Base-by-base conservation (phyloP, 2,888 invertebrate genomes). In the Dinocampus coccinellae region DNA sequence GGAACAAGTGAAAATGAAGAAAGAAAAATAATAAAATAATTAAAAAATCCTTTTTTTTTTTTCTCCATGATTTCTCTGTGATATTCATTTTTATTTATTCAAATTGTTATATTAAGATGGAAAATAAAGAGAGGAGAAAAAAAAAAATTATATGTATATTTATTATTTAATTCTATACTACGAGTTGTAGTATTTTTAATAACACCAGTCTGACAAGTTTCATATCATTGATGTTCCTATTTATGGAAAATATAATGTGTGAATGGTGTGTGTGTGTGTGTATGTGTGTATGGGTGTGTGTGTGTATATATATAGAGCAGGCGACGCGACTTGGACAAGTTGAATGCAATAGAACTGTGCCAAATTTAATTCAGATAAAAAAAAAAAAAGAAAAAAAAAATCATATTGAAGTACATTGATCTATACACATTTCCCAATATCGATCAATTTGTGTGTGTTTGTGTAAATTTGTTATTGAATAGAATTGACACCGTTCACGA, bases 211-310 rank as follows among this genome's bases (percentile, higher is more conserved):
- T 71, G 72, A 75, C 75, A 80, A 82, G 77, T 84, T 82, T 83
- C 81, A 71, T 82, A 84, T 84, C 84, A 81, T 80, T 76, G 81
- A 83, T 85, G 83, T 82, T 75, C 83, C 83, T 82, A 82, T 83
- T 85, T 82, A 72, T 74, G 72, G 69, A 64, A 13, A 39, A 77
- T 77, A 83, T 77, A 82, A 82, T 82, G 77, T n/a, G n/a, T 72
- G 66, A 73, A 73, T 73, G 75, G 63, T 81, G 79, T 80, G 75
- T 78, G 79, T 79, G 79, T 79, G 79, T 42, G 24, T 47, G 33
- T 1, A 33, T 58, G 26, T 26, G 20, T 11, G n/a, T 24, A n/a
- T 29, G n/a, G 16, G 58, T 3, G n/a, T n/a, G n/a, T n/a, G n/a
- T 39, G 20, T 33, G 9, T 36, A 13, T 61, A 55, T 65, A 65